Base-by-base conservation (phyloP, 1,140 invertebrate species). In the Listronotus oregonensis region DNA sequence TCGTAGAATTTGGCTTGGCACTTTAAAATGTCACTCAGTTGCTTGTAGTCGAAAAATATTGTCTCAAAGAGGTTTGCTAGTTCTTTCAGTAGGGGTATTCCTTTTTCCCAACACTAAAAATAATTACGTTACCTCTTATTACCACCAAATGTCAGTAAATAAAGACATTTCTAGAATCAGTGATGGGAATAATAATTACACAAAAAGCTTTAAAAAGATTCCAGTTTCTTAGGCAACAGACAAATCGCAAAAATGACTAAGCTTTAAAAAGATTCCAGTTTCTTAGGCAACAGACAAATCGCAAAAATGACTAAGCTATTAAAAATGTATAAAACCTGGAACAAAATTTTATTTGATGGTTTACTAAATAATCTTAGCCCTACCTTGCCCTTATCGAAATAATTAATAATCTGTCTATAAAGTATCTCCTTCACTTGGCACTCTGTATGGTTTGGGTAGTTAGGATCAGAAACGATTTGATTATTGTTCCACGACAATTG, bases 361-460 rank as follows among this genome's bases (percentile, higher is more conserved):
- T n/a, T n/a, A n/a, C n/a, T n/a, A n/a, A n/a, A n/a, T n/a, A n/a
- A n/a, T n/a, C n/a, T n/a, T n/a, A n/a, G n/a, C 15, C 43, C 69
- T 79, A 91, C 89, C 84, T 95, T 97, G 71, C 96, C 97, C 66
- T 91, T 89, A 73, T 98, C 95, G 78, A 98, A 97, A 75, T 97
- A 95, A 67, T 91, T 87, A 57, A 98, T 89, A 43, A 98, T 95
- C 80, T 95, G 89, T 74, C 92, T 88, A 80, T 97, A 97, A 0
- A 99, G 83, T 15, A 87, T 82, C 78, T 98, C 95, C 77, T 98
- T 98, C n/a, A 96, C 85, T 77, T 95, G 90, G 85, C 94, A 93
- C 77, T 98, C 94, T 0, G 86, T 86, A 67, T 91, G 87, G 37
- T 87, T 85, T 0, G 86, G 85, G 75, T 90, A 87, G 68, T 83